Evolutionary conservation across 2,797 vertebrate genomes (phyloP).

Genomic region (Apogon talboti): DNA sequence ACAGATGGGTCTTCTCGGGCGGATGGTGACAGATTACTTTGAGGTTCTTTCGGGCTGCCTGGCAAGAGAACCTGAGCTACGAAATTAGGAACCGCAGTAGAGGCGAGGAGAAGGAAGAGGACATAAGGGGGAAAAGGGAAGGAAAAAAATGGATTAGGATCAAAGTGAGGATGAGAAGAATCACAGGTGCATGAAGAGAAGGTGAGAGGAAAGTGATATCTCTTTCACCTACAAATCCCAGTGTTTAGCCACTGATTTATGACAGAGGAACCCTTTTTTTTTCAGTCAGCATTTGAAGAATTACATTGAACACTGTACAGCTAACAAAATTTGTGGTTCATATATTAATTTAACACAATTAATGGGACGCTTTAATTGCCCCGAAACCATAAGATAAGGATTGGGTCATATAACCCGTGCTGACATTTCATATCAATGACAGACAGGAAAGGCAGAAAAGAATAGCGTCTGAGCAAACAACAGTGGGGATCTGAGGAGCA

Average conservation of each 20-base stretch:
- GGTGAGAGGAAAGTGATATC: background rate
- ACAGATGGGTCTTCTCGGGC: no score
- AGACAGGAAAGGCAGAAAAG: background rate
- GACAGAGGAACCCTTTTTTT: background rate
- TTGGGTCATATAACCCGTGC: background rate
- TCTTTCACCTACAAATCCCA: background rate
- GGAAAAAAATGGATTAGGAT: slow-evolving; percentile 21
- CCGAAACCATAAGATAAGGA: background rate
- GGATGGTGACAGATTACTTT: no score
- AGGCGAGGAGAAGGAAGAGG: background rate
- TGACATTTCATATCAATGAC: slow-evolving; percentile 3
- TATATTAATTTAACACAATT: background rate
- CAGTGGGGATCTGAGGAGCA: slow-evolving; percentile 32
- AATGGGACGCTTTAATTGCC: no score
- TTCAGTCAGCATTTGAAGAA: background rate
- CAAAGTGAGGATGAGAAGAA: slow-evolving; percentile 25
- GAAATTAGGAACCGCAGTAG: no score
- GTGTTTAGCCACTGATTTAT: slow-evolving; percentile 1
- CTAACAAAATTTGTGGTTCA: background rate
- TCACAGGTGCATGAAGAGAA: slow-evolving; percentile 9
- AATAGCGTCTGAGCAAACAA: background rate
- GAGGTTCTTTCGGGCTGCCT: no score
- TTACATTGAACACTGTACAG: background rate
- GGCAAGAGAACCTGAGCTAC: no score
- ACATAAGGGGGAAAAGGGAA: slow-evolving; percentile 7